Evolutionary conservation across 2,113 vertebrate species (phyloP).

Genomic region (Phocoena sinus): DNA sequence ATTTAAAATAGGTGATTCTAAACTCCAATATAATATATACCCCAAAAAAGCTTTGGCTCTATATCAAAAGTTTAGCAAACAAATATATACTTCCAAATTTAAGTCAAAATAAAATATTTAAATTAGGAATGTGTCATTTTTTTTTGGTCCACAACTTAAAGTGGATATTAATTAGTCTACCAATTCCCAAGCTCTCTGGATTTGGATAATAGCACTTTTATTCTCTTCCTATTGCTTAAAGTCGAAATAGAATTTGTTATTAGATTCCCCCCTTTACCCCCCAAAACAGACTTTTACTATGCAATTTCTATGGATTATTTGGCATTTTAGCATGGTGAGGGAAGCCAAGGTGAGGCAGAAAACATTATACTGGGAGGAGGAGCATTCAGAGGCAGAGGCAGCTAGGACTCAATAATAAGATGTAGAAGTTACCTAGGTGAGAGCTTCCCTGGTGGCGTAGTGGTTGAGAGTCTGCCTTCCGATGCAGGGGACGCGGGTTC

Average conservation of each 20-base stretch:
- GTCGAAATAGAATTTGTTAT: neutral
- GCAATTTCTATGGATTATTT: neutral
- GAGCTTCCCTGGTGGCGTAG: too few species aligned
- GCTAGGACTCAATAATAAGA: neutral
- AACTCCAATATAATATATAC: neutral
- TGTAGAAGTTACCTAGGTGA: neutral
- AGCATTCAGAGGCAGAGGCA: neutral
- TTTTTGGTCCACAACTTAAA: neutral
- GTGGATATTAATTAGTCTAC: neutral
- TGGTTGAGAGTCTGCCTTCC: too few species aligned
- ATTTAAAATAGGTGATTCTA: neutral
- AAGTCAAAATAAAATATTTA: neutral
- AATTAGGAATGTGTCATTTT: neutral
- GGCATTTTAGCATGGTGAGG: neutral
- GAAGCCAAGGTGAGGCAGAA: neutral
- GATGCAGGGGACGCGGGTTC: too few species aligned
- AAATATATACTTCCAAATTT: neutral
- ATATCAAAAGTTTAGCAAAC: neutral
- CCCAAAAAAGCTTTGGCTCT: neutral
- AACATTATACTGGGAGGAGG: neutral
- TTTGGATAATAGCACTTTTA: neutral
- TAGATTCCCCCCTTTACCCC: accelerated
- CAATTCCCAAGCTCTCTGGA: neutral
- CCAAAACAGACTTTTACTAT: neutral
- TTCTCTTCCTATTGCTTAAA: neutral